These are phyloP conservation scores for Gobius niger DNA, from an alignment of 2,113 vertebrate species.

Conservation along the genomic window DNA sequence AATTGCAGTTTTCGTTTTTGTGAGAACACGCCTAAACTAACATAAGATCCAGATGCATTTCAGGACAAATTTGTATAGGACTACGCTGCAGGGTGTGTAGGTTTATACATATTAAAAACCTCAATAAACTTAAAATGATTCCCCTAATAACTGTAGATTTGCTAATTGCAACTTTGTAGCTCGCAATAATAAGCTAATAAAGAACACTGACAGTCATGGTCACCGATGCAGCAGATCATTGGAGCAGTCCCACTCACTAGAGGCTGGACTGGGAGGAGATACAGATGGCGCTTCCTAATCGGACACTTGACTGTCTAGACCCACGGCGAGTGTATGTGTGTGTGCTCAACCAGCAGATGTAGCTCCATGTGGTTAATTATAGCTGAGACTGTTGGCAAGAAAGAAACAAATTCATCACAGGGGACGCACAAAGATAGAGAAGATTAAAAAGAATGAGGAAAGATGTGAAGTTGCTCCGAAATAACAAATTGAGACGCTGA, in stretches of 20 bases:
- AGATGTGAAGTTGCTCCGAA: constrained; percentile 11
- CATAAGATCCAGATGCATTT: no score
- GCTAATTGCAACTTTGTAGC: no score
- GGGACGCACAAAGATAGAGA: constrained; percentile 16
- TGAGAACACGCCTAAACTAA: no score
- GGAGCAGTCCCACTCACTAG: constrained; percentile 15
- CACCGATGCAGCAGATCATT: neutral
- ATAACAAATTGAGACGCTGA: neutral
- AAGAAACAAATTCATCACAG: constrained; percentile 60
- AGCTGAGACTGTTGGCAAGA: constrained; percentile 49
- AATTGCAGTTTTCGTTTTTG: no score
- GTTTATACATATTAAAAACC: no score
- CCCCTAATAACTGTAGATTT: no score
- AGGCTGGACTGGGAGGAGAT: constrained; percentile 55
- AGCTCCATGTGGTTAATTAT: constrained; percentile 72
- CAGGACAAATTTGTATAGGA: no score
- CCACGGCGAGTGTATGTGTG: constrained; percentile 25
- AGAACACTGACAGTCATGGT: neutral
- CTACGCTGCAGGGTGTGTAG: no score
- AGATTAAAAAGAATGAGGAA: neutral
- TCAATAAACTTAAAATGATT: no score
- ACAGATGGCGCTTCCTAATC: constrained; percentile 72
- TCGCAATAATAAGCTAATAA: no score
- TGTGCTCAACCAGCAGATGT: constrained; percentile 52
- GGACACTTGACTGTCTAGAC: constrained; percentile 65